Evolutionary conservation across 2,888 invertebrate species (phyloP).

Genomic region (Dryomyza anilis): DNA sequence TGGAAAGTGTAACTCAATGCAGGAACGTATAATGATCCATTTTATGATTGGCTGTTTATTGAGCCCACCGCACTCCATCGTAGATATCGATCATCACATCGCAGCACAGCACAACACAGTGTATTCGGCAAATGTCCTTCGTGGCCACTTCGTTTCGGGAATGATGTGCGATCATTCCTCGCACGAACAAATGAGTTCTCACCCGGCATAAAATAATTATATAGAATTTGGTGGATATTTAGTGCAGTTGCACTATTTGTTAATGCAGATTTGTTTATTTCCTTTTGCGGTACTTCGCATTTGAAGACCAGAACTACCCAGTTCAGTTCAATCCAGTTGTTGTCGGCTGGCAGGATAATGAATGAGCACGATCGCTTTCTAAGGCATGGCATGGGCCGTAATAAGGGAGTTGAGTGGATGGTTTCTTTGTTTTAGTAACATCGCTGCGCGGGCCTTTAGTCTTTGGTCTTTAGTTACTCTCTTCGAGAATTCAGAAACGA

Average conservation of each 20-base stretch:
- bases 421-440: constrained; percentile 18
- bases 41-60: too few species aligned
- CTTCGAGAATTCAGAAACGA: too few species aligned
- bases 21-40: too few species aligned
- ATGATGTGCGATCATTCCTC: neutral
- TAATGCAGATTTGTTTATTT: neutral
- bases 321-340: too few species aligned
- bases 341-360: constrained; percentile 27
- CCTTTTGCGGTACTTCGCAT: neutral
- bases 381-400: constrained; percentile 19
- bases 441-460: neutral
- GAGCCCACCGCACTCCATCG: too few species aligned
- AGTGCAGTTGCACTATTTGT: neutral
- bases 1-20: too few species aligned
- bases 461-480: neutral
- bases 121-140: too few species aligned
- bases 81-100: too few species aligned
- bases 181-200: neutral
- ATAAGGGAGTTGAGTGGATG: constrained; percentile 27
- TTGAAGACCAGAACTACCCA: too few species aligned
- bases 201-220: neutral
- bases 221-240: neutral
- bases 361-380: constrained; percentile 9
- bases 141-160: too few species aligned
- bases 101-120: too few species aligned